phyloP scores from a whole-genome alignment of 2,797 vertebrate species.

The Periparus ater region DNA sequence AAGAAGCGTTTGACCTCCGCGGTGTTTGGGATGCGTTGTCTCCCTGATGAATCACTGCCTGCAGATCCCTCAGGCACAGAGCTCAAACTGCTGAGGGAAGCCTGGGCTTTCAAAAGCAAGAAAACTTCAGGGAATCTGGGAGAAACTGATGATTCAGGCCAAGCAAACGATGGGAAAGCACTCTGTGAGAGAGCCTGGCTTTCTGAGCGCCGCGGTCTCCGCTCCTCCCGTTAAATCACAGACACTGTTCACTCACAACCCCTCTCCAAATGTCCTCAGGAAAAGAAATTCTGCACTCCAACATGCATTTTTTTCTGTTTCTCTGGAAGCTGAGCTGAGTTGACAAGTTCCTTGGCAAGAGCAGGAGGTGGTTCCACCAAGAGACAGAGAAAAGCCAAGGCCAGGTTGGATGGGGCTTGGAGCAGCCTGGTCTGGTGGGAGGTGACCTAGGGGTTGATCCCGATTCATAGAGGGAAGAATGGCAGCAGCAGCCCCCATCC shows the following conservation, averaged over 20 bases:
- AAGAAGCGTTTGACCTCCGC: conserved; percentile 53
- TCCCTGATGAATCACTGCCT: conserved; percentile 52
- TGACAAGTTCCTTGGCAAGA: neutral
- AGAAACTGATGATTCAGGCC: neutral
- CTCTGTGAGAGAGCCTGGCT: neutral
- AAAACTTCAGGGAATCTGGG: neutral
- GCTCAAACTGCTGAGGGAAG: neutral
- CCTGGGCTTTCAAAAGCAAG: neutral
- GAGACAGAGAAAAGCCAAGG: neutral
- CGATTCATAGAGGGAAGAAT: rapidly evolving
- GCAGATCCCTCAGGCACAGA: neutral
- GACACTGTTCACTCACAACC: neutral
- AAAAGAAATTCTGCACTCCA: neutral
- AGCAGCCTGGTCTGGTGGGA: neutral
- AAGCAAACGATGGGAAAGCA: neutral
- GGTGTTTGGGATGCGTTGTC: conserved; percentile 53
- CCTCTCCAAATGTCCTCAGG: neutral
- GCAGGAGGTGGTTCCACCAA: neutral
- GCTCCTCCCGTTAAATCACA: neutral
- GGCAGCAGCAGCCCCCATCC: neutral
- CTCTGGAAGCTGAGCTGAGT: neutral
- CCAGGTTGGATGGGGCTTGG: neutral
- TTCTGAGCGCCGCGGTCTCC: rapidly evolving
- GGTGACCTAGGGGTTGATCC: neutral
- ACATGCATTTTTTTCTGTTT: neutral